These are phyloP conservation scores for Pseudobourletiella spinata DNA, from an alignment of 1,140 invertebrate genomes.

Conservation along the genomic window DNA sequence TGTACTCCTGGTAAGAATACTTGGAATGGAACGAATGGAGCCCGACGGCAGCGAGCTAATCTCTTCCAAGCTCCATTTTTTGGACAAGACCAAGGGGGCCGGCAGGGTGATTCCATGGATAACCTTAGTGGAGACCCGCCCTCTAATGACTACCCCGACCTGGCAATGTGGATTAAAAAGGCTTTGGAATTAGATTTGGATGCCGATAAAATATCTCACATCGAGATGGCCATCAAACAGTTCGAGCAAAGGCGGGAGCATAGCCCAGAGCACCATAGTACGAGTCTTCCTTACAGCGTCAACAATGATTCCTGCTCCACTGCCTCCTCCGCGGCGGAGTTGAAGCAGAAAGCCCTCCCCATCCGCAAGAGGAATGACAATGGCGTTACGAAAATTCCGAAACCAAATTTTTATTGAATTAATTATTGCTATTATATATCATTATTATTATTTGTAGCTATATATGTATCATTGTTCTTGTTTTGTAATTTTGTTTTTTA, in stretches of 20 bases:
- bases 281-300: slow-evolving; percentile 21
- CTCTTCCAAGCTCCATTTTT: slow-evolving; percentile 29
- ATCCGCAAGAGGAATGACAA: slow-evolving; percentile 30
- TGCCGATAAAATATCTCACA: slow-evolving; percentile 35
- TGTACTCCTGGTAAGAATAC: slow-evolving; percentile 35
- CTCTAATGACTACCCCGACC: slow-evolving; percentile 10
- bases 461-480: too few relatives aligned
- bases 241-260: slow-evolving; percentile 22
- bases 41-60: slow-evolving; percentile 21
- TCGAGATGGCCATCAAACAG: slow-evolving; percentile 33
- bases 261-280: slow-evolving; percentile 10
- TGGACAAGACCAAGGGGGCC: not conserved
- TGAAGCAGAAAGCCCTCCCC: not conserved
- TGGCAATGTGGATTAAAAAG: slow-evolving; percentile 31
- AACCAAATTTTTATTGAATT: slow-evolving; percentile 32
- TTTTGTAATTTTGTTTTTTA: too few relatives aligned
- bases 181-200: slow-evolving; percentile 32
- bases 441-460: too few relatives aligned
- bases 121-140: not conserved
- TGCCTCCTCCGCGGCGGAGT: not conserved
- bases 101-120: not conserved
- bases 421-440: too few relatives aligned
- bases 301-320: not conserved
- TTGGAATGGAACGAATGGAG: slow-evolving; percentile 24
- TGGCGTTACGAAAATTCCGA: slow-evolving; percentile 34